Base-by-base conservation (phyloP, 1,140 invertebrate species). In the Leptopilina boulardi region DNA sequence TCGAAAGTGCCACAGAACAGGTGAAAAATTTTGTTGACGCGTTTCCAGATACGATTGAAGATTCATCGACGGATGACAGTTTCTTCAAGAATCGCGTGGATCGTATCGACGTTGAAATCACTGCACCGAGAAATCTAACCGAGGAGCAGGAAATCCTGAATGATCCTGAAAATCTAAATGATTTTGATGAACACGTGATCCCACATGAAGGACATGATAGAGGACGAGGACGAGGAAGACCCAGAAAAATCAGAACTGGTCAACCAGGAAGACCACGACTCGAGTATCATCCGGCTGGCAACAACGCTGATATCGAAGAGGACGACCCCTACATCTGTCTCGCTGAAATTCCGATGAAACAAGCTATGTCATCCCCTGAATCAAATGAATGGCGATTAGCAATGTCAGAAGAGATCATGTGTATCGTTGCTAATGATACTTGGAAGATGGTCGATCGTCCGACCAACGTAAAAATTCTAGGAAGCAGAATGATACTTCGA, bases 401-500 rank as follows among this genome's bases (percentile, higher is more conserved):
- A 15, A 47, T 47, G 44, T 9, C 44, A 15, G 44, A 47, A 23
- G 56, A 59, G 23, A 30, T 47, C 1, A 47, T 15, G 15, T 13
- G 44, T n/a, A 47, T 47, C 44, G 44, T 47, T 15, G 11, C 44
- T 2, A 47, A 47, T n/a, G 44, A 47, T 47, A 47, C 44, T n/a
- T 47, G 44, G 44, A 47, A 47, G 13, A 30, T 59, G 5, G 23
- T 59, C 6, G 56, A 59, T 23, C 19, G 23, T 11, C 56, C 56
- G 19, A 30, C 8, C 3, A 59, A 59, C 11, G 19, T 59, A 1
- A 59, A 59, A 23, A 30, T 59, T 3, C 19, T 59, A 6, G 56
- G 56, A 23, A 78, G 81, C 74, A 80, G 82, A 77, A 87, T 86
- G 83, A 86, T 91, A 11, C 86, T 85, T 13, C 87, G 80, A 74